Evolutionary conservation across 2,113 vertebrate genomes (phyloP), one percentile per base, ranked within the genome.

Genomic region (Nycticryphes semicollaris): DNA sequence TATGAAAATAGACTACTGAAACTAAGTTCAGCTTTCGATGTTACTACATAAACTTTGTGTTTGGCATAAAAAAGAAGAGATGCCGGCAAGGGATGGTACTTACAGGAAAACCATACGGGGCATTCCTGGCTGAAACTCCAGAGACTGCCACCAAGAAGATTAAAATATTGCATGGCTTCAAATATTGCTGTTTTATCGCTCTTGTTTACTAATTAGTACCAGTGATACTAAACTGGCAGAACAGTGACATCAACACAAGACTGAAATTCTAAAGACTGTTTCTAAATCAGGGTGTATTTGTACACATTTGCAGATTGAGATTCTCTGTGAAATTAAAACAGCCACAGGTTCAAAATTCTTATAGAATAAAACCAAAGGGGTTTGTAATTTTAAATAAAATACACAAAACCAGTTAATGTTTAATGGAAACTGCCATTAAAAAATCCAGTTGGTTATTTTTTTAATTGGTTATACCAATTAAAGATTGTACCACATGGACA

Each of bases 181-280:
- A 54, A 80, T 54, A 67, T 6, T 70, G 41, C 17, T 22, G 77
- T 59, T 74, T 84, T 48, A 21, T 50, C 22, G 43, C 35, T 54
- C 41, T 43, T 9, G 22, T 45, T 47, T 30, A 50, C 10, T 66
- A 66, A 39, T 53, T 64, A 79, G 4, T 5, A 30, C 6, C 48
- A 77, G 21, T 31, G 57, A 72, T 24, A 68, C 17, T 14, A 28
- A 75, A 63, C 28, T 37, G 67, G 22, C 60, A 59, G 43, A 47
- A 37, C 0, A 74, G 22, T 0, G 0, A 68, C 43, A 87, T 21
- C 54, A 68, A 62, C 23, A 53, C 2, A 2, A 60, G 50, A 31
- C 6, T 37, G 27, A 84, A 35, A 70, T 69, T 60, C 35, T 50
- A 69, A 51, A 59, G 31, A 56, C 41, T 3, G 19, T 63, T 78